Evolutionary conservation across 2,113 vertebrate species (phyloP).

Genomic region (Gymnarchus niloticus): DNA sequence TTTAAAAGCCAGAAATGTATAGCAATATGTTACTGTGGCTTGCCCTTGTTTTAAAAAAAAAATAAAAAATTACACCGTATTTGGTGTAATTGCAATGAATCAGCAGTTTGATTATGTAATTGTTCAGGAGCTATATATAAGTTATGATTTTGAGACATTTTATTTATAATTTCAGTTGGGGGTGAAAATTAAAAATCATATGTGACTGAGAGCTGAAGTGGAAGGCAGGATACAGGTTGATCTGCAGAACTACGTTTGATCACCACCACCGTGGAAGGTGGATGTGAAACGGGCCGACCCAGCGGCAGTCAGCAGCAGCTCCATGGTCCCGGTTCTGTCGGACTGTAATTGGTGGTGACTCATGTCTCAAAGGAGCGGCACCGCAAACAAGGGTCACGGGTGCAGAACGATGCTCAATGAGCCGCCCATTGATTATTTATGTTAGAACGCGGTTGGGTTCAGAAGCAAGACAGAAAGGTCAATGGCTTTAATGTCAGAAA

Average conservation of each 20-base stretch:
- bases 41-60: not conserved
- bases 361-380: constrained; percentile 32
- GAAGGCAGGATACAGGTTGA: not conserved
- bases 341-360: constrained; percentile 44
- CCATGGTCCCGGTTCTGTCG: constrained; percentile 35
- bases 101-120: constrained; percentile 6
- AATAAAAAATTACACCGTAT: not conserved
- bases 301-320: constrained; percentile 17
- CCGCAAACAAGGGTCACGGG: not conserved
- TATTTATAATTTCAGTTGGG: not conserved
- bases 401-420: not conserved
- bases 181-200: not conserved
- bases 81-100: constrained; percentile 4
- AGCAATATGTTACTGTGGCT: not conserved
- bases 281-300: not conserved
- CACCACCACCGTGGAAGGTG: not conserved
- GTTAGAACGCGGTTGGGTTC: not conserved
- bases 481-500: constrained; percentile 56
- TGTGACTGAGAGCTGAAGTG: not conserved
- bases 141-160: not conserved
- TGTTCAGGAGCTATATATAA: not conserved
- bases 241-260: not conserved
- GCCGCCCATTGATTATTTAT: not conserved
- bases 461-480: constrained; percentile 42
- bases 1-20: not conserved